phyloP scores from a whole-genome alignment of 1,140 invertebrate genomes.

The Homarus americanus region DNA sequence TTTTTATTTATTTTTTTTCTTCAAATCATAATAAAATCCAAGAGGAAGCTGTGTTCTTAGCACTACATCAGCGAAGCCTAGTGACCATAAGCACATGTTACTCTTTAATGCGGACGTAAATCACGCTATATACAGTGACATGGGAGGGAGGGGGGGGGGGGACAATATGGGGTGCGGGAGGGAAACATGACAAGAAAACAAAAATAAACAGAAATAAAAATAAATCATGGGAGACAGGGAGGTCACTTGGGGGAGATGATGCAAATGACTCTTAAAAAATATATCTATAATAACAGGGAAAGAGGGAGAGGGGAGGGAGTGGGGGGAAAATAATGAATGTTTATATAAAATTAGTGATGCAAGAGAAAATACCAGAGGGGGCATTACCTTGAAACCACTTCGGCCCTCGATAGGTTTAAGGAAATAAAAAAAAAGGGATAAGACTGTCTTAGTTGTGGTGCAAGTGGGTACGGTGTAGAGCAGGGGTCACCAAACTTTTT shows the following conservation, averaged over 20 bases:
- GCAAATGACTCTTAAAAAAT: not conserved
- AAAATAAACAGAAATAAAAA: not conserved
- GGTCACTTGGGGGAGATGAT: not conserved
- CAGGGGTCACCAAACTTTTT: too few relatives aligned
- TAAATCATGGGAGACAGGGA: not conserved
- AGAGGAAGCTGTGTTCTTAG: not conserved
- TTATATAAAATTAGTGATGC: not conserved
- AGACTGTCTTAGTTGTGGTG: conserved; percentile 46
- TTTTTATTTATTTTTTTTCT: too few relatives aligned
- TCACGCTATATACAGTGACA: not conserved
- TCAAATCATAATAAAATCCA: too few relatives aligned
- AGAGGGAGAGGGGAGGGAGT: not conserved
- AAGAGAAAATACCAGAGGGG: conserved; percentile 40
- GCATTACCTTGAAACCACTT: conserved; percentile 55
- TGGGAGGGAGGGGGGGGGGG: not conserved
- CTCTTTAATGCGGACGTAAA: not conserved
- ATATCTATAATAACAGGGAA: too few relatives aligned
- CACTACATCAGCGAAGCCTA: not conserved
- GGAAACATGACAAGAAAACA: not conserved
- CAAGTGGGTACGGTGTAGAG: conserved; percentile 6
- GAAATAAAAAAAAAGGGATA: conserved; percentile 35
- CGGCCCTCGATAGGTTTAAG: conserved; percentile 44
- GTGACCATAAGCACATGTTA: not conserved
- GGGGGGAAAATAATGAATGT: not conserved
- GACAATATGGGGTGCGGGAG: not conserved